phyloP scores from a whole-genome alignment of 1,140 invertebrate species.

The Aphis craccivora region DNA sequence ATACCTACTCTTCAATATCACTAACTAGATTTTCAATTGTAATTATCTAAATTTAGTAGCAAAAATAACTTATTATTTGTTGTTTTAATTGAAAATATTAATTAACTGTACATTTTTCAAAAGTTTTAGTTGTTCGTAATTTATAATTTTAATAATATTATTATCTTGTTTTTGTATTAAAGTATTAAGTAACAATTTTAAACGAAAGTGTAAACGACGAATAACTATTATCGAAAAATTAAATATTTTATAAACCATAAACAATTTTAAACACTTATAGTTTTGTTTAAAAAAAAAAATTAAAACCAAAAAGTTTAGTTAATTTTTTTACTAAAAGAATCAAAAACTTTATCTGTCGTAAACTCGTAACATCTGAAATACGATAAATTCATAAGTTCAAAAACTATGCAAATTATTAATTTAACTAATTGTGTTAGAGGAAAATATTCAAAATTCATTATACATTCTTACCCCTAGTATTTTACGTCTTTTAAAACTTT shows the following conservation, averaged over 20 bases:
- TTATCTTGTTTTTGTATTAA: not conserved
- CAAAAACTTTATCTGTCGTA: not conserved
- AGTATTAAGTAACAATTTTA: not conserved
- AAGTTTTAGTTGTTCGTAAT: not conserved
- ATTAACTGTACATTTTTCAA: not conserved
- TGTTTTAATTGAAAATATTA: not conserved
- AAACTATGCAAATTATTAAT: not conserved
- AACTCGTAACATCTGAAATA: not conserved
- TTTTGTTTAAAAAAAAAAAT: constrained; percentile 21
- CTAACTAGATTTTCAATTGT: not conserved
- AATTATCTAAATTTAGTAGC: not conserved
- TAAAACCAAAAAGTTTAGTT: not conserved
- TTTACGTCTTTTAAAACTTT: not conserved
- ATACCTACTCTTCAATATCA: not conserved
- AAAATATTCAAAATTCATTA: not conserved
- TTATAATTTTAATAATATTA: not conserved
- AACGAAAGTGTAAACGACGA: not conserved
- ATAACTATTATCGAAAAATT: not conserved
- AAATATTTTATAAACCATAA: not conserved
- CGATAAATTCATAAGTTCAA: not conserved
- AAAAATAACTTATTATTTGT: not conserved
- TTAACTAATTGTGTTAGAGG: not conserved
- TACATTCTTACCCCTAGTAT: not conserved
- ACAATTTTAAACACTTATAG: not conserved
- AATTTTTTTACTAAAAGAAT: not conserved